Percentiles rank a stretch among this genome's conserved stretches.
These are phyloP conservation scores for Hucho hucho DNA, from an alignment of 2,113 vertebrate species.

Conservation along the genomic window DNA sequence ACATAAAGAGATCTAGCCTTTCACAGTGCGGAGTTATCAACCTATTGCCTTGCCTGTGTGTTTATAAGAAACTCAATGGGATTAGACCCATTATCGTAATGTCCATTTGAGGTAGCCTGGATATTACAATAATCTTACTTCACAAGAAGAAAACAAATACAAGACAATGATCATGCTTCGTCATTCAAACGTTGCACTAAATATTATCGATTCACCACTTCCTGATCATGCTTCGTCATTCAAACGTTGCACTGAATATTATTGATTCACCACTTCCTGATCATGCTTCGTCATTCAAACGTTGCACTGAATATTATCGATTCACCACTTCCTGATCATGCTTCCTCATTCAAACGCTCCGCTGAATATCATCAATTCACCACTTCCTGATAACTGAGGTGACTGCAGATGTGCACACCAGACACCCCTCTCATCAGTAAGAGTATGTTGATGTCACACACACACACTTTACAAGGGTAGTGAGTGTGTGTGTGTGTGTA, in stretches of 20 bases:
- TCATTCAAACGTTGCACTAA: not conserved
- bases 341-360: not conserved
- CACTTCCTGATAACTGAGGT: not conserved
- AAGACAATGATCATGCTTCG: not conserved
- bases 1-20: not conserved
- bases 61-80: not conserved
- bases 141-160: not conserved
- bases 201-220: not conserved
- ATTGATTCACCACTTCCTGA: not conserved
- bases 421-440: not conserved
- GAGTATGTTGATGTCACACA: not conserved
- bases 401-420: too few species aligned
- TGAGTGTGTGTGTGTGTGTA: not conserved
- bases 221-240: not conserved
- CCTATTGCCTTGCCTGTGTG: not conserved
- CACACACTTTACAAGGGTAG: not conserved
- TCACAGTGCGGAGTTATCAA: not conserved
- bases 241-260: not conserved
- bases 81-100: not conserved
- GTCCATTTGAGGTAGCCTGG: too few species aligned
- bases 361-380: not conserved
- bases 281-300: not conserved
- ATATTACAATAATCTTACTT: not conserved
- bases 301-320: not conserved
- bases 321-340: not conserved